Evolutionary conservation across 2,888 invertebrate species (phyloP).

Genomic region (Pediacus dermestoides): DNA sequence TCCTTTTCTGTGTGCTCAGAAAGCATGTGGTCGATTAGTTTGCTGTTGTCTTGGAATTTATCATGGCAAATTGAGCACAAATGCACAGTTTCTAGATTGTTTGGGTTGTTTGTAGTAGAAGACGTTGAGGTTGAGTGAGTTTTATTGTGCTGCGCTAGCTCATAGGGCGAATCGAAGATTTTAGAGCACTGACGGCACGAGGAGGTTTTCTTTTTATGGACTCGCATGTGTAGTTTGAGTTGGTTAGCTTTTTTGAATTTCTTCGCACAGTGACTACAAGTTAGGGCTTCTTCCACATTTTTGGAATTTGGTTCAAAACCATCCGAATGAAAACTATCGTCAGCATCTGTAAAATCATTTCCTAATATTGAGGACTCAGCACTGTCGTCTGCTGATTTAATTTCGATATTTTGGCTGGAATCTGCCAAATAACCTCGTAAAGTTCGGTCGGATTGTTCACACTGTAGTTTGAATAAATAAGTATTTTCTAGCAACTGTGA

Average conservation of each 20-base stretch:
- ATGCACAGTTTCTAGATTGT: constrained; percentile 17
- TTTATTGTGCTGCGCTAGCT: constrained; percentile 20
- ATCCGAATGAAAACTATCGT: constrained; percentile 4
- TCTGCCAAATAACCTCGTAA: constrained; percentile 18
- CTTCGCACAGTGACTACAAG: constrained; percentile 20
- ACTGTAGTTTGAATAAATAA: constrained; percentile 28
- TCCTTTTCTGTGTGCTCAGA: constrained; percentile 25
- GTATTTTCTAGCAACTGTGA: constrained; percentile 28
- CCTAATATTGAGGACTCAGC: constrained; percentile 4
- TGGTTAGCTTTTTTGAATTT: constrained; percentile 21
- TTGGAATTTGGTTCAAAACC: constrained; percentile 1
- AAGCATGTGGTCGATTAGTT: constrained; percentile 26
- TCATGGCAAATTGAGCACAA: constrained; percentile 25
- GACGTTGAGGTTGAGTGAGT: neutral
- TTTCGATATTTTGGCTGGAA: constrained; percentile 1
- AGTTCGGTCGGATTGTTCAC: constrained; percentile 28
- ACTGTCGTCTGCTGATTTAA: too few species aligned
- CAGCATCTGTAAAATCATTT: neutral
- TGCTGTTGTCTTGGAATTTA: constrained; percentile 22
- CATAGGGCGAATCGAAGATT: constrained; percentile 16
- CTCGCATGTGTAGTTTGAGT: constrained; percentile 18
- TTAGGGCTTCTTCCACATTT: constrained; percentile 10
- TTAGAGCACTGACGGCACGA: constrained; percentile 20
- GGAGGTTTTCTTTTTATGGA: constrained; percentile 17
- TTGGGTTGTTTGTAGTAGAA: constrained; percentile 10